Evolutionary conservation across 1,140 invertebrate genomes (phyloP).

Genomic region (Scaptomyza graminum): DNA sequence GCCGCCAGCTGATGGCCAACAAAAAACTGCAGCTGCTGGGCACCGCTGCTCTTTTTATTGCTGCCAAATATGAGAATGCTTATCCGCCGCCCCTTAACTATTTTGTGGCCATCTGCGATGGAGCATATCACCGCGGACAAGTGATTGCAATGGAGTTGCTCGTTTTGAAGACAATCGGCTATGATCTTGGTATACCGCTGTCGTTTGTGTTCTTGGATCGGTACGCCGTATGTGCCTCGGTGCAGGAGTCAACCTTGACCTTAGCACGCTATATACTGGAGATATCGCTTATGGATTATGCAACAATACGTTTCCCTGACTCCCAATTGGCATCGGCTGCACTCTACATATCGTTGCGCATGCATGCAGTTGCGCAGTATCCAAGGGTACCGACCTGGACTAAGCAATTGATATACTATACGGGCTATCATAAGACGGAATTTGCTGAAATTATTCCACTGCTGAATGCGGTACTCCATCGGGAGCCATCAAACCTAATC

Average conservation of each 20-base stretch:
- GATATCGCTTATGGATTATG: slow-evolving; percentile 95
- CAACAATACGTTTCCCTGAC: slow-evolving; percentile 90
- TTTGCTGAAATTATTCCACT: slow-evolving; percentile 89
- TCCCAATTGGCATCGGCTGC: slow-evolving; percentile 94
- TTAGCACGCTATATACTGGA: slow-evolving; percentile 97
- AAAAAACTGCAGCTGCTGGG: slow-evolving; percentile 95
- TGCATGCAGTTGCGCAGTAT: slow-evolving; percentile 87
- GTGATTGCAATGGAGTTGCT: slow-evolving; percentile 95
- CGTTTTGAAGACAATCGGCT: slow-evolving; percentile 92
- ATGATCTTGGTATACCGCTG: slow-evolving; percentile 96
- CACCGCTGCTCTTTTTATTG: slow-evolving; percentile 95
- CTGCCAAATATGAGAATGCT: slow-evolving; percentile 98
- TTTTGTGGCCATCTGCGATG: slow-evolving; percentile 92
- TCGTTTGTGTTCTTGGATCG: slow-evolving; percentile 97
- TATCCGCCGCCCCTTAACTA: slow-evolving; percentile 96
- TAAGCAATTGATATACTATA: slow-evolving; percentile 92
- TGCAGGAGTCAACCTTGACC: slow-evolving; percentile 96
- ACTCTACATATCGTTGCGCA: slow-evolving; percentile 93
- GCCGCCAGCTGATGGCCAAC: slow-evolving; percentile 88
- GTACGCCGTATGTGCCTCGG: slow-evolving; percentile 95
- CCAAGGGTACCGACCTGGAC: slow-evolving; percentile 86
- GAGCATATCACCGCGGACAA: slow-evolving; percentile 93
- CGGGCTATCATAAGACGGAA: slow-evolving; percentile 94
- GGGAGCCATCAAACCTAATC: slow-evolving; percentile 89
- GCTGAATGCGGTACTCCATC: slow-evolving; percentile 91